Evolutionary conservation across 2,113 vertebrate species (phyloP), one percentile per base, ranked within the genome.

Genomic region (Spea bombifrons): DNA sequence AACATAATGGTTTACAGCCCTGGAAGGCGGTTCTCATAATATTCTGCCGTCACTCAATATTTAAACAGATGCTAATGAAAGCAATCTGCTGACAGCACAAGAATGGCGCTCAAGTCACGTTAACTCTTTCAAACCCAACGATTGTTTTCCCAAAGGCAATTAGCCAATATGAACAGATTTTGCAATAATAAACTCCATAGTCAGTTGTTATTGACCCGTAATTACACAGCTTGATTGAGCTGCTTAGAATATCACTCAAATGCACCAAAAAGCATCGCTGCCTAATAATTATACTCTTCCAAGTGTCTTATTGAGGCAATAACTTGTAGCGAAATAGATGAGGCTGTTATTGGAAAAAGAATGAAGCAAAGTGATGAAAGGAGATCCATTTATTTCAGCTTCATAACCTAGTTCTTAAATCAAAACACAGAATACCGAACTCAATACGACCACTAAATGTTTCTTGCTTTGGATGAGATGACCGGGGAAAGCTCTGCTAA

Each of bases 271-370:
- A 12, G 50, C 8, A 66, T 4, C n/a, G 16, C 30, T 66, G 15
- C 57, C 47, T 65, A 65, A 66, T 78, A 66, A 78, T 78, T 63
- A 65, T 69, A 72, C 69, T 5, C 16, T 61, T 71, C 48, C 16
- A 50, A 5, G 7, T 53, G 76, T 70, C 44, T 53, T 64, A 72
- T 55, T 78, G 76, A 8, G 17, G 76, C 68, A 59, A 71, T 78
- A 78, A 78, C 68, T 78, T n/a, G 49, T 49, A 13, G 69, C 52
- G 69, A 78, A 78, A 52, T 49, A 78, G 59, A 78, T 65, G 68
- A 78, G 47, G 68, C 65, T 48, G 15, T 72, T 78, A 78, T 78
- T 78, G 76, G 76, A 71, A 78, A 78, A 30, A 78, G n/a, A 72
- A 78, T 78, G 72, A 78, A 78, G 72, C 61, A 52, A 55, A 43